Evolutionary conservation across 1,140 invertebrate genomes (phyloP).

Genomic region (Apolygus lucorum): DNA sequence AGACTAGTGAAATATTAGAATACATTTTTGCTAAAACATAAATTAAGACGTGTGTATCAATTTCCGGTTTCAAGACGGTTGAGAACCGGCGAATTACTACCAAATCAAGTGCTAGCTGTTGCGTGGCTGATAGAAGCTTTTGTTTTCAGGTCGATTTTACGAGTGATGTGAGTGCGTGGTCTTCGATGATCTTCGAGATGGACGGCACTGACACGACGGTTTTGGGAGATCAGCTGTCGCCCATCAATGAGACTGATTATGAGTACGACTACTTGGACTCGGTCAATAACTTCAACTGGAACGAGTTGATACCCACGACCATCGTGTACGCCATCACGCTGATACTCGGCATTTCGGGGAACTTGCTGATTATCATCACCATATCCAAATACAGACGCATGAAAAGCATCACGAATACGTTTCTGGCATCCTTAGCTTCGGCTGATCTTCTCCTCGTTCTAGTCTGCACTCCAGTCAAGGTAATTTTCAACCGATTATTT

Average conservation of each 20-base stretch:
- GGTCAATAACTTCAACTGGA: conserved; percentile 35
- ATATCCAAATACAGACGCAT: conserved; percentile 36
- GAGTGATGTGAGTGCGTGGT: too few relatives aligned
- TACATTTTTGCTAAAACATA: too few relatives aligned
- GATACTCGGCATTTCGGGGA: conserved; percentile 44
- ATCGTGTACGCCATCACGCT: conserved; percentile 44
- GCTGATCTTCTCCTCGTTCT: conserved; percentile 62
- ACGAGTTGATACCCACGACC: conserved; percentile 41
- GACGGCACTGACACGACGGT: not conserved
- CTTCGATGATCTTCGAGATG: not conserved
- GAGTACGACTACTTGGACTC: conserved; percentile 30
- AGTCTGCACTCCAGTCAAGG: conserved; percentile 67
- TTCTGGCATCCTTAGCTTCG: conserved; percentile 57
- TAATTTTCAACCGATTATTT: too few relatives aligned
- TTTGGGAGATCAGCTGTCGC: not conserved
- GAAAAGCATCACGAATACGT: conserved; percentile 54
- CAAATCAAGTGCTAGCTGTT: too few relatives aligned
- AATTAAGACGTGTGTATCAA: too few relatives aligned
- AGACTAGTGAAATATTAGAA: too few relatives aligned
- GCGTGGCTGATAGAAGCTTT: too few relatives aligned
- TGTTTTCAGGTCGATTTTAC: too few relatives aligned
- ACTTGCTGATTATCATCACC: conserved; percentile 46
- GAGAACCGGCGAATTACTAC: too few relatives aligned
- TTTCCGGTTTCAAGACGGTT: too few relatives aligned
- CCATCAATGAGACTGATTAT: conserved; percentile 21